Percentiles rank a stretch among this genome's conserved stretches.
phyloP scores from a whole-genome alignment of 2,113 vertebrate genomes.

The Phalacrocorax brasilianus region DNA sequence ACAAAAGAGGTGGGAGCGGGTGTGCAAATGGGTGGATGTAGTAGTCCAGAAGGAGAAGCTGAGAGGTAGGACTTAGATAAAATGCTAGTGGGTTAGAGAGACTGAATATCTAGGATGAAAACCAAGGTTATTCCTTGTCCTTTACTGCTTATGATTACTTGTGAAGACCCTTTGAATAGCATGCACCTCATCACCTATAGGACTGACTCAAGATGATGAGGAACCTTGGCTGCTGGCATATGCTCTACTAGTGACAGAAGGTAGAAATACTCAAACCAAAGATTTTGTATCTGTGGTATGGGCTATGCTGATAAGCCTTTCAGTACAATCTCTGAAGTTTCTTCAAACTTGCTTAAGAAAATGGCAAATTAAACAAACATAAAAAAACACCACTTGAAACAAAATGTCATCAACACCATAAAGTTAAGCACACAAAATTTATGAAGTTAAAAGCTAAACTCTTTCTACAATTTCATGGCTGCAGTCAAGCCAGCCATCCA shows the following conservation, averaged over 20 bases:
- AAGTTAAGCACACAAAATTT: not conserved
- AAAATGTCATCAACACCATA: not conserved
- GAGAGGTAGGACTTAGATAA: not conserved
- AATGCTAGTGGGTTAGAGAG: not conserved
- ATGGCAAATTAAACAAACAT: not conserved
- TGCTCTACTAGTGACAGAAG: not conserved
- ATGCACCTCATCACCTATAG: not conserved
- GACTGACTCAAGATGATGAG: not conserved
- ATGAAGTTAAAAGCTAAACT: not conserved
- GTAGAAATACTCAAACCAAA: not conserved
- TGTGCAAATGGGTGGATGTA: not conserved
- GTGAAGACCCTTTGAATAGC: not conserved
- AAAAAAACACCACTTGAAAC: not conserved
- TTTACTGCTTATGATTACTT: not conserved
- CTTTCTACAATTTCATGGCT: not conserved
- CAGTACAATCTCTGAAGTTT: not conserved
- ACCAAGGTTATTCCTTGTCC: not conserved
- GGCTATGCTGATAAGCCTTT: not conserved
- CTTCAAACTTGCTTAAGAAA: not conserved
- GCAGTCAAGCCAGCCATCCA: not conserved
- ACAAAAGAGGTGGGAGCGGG: not conserved
- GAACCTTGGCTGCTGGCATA: not conserved
- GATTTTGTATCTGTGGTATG: not conserved
- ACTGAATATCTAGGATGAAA: not conserved
- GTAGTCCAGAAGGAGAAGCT: not conserved